Evolutionary conservation across 2,797 vertebrate genomes (phyloP).

Genomic region (Tiaroga cobitis): DNA sequence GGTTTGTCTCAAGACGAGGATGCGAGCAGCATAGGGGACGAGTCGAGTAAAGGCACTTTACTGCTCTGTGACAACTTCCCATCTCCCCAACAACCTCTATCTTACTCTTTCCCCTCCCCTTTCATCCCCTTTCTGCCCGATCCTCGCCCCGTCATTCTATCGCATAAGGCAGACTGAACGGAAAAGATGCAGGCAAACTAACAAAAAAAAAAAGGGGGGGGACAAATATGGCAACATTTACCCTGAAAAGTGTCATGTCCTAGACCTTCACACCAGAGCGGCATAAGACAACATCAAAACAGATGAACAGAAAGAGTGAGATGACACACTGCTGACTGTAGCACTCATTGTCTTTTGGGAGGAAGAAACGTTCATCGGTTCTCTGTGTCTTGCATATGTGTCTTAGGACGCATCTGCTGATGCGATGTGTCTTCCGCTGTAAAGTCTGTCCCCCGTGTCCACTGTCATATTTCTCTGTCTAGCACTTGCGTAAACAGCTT

Average conservation of each 20-base stretch:
- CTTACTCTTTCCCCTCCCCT: constrained; percentile 1
- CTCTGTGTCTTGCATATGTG: constrained; percentile 33
- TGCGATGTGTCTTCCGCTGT: constrained; percentile 2
- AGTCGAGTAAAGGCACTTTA: constrained; percentile 80
- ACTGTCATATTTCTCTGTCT: not conserved
- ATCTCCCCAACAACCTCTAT: not conserved
- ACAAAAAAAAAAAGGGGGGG: constrained; percentile 40
- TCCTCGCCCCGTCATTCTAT: constrained; percentile 20
- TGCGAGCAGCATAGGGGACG: not conserved
- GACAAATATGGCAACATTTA: constrained; percentile 63
- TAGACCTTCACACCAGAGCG: not conserved
- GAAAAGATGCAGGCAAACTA: constrained; percentile 68
- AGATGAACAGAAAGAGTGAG: constrained; percentile 12
- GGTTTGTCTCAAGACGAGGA: constrained; percentile 13
- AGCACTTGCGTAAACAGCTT: constrained; percentile 5
- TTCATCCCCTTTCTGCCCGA: constrained; percentile 9
- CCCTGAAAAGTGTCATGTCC: constrained; percentile 58
- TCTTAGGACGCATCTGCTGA: not conserved
- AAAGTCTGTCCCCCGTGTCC: not conserved
- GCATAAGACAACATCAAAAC: constrained; percentile 15
- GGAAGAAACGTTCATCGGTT: not conserved
- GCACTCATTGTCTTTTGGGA: constrained; percentile 20
- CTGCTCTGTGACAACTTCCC: constrained; percentile 21
- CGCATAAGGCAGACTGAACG: constrained; percentile 77
- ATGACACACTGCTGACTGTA: constrained; percentile 8